phyloP scores from a whole-genome alignment of 2,797 vertebrate species.

The Varecia variegata region DNA sequence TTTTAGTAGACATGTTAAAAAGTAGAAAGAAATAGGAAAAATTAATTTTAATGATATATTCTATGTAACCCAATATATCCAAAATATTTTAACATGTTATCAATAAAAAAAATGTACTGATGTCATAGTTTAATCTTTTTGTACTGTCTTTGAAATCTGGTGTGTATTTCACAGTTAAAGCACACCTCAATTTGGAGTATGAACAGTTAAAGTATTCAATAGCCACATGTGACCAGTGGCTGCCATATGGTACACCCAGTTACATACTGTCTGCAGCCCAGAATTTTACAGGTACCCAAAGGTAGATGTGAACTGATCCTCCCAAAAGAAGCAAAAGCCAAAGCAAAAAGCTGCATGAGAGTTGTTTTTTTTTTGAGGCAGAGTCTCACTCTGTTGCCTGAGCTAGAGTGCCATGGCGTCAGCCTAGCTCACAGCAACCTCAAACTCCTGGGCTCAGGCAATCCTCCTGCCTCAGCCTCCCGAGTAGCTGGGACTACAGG shows the following conservation, averaged over 20 bases:
- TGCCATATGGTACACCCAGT: neutral
- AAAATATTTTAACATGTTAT: constrained; percentile 20
- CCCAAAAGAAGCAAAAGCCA: neutral
- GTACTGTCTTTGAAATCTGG: neutral
- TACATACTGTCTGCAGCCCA: neutral
- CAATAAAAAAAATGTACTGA: neutral
- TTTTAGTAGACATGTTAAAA: constrained; percentile 23
- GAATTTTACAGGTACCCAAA: neutral
- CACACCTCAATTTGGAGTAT: neutral
- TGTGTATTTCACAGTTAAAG: neutral
- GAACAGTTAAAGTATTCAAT: neutral
- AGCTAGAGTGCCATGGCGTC: too few relatives aligned
- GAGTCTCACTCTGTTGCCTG: too few relatives aligned
- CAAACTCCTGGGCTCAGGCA: too few relatives aligned
- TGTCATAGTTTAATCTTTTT: neutral
- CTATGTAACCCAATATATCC: neutral
- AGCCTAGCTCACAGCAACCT: too few relatives aligned
- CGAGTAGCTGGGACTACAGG: too few relatives aligned
- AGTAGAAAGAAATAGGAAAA: neutral
- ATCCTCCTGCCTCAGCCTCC: too few relatives aligned
- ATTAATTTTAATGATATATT: neutral
- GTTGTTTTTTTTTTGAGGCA: too few relatives aligned
- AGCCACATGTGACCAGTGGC: neutral
- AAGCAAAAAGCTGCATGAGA: neutral
- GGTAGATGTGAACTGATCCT: neutral